Conservation (phyloP, 2,888 invertebrate genomes). For the Bembecia ichneumoniformis region DNA sequence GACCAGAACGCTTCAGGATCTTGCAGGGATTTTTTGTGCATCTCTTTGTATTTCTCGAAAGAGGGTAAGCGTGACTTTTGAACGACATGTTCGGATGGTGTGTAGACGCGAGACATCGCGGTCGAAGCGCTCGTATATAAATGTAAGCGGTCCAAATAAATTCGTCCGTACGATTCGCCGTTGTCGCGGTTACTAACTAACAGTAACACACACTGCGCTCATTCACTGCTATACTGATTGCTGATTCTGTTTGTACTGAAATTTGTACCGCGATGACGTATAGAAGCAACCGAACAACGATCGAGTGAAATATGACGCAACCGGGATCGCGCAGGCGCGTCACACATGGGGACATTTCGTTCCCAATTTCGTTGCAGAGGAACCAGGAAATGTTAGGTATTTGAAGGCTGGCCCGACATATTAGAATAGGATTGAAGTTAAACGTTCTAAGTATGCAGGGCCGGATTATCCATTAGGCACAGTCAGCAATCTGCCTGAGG, state of each 20-base stretch:
- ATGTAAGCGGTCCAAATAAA: slow-evolving; percentile 6
- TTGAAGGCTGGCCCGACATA: too few relatives aligned
- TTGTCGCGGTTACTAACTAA: slow-evolving; percentile 28
- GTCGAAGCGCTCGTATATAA: slow-evolving; percentile 7
- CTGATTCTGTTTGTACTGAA: not conserved
- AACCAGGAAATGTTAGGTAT: too few relatives aligned
- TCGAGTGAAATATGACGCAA: not conserved
- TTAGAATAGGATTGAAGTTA: too few relatives aligned
- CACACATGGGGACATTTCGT: not conserved
- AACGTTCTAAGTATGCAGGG: too few relatives aligned
- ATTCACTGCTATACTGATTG: too few relatives aligned
- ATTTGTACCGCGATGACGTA: not conserved
- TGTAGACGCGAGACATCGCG: slow-evolving; percentile 77
- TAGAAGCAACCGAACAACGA: not conserved
- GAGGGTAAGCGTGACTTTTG: slow-evolving; percentile 73
- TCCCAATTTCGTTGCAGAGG: not conserved
- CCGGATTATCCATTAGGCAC: too few relatives aligned
- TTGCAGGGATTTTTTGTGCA: slow-evolving; percentile 89
- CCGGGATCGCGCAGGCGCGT: not conserved
- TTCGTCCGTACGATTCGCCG: slow-evolving; percentile 13
- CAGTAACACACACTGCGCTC: not conserved
- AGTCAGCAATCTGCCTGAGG: too few relatives aligned
- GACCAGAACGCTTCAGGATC: slow-evolving; percentile 95
- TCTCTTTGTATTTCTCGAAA: slow-evolving; percentile 81
- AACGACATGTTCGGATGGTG: slow-evolving; percentile 76